Percentiles rank a stretch among this genome's conserved stretches.
Evolutionary conservation across 2,797 vertebrate species (phyloP).

Genomic region (Peromyscus nudipes): DNA sequence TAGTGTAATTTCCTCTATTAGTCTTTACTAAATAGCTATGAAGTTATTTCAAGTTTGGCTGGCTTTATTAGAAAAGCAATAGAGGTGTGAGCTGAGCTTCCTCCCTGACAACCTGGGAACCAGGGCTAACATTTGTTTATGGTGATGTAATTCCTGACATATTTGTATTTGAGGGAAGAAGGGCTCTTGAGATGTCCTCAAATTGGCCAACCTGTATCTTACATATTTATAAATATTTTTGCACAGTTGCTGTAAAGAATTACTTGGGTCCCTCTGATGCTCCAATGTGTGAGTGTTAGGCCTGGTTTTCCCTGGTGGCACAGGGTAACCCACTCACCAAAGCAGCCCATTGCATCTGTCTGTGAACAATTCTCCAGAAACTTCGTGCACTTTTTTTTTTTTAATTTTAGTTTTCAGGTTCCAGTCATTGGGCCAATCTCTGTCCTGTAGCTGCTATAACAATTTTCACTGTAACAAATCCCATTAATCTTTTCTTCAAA

Average conservation of each 20-base stretch:
- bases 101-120: conserved; percentile 68
- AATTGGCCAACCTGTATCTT: conserved; percentile 46
- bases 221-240: conserved; percentile 19
- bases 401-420: background rate
- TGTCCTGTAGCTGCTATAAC: background rate
- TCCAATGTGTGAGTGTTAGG: background rate
- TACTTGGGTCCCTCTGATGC: background rate
- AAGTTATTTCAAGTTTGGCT: conserved; percentile 73
- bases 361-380: conserved; percentile 22
- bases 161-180: conserved; percentile 48
- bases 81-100: conserved; percentile 61
- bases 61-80: conserved; percentile 70
- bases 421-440: background rate
- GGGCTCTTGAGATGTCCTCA: conserved; percentile 44
- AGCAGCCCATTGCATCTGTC: background rate
- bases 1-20: conserved; percentile 67
- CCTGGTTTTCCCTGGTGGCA: background rate
- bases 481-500: conserved; percentile 55
- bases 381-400: background rate
- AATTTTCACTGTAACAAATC: background rate
- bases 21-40: conserved; percentile 56
- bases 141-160: conserved; percentile 40
- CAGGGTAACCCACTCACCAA: background rate
- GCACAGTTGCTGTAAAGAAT: conserved; percentile 34
- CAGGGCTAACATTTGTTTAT: conserved; percentile 72